These are phyloP conservation scores for Lymantria dispar DNA, from an alignment of 2,888 invertebrate genomes.

Conservation along the genomic window DNA sequence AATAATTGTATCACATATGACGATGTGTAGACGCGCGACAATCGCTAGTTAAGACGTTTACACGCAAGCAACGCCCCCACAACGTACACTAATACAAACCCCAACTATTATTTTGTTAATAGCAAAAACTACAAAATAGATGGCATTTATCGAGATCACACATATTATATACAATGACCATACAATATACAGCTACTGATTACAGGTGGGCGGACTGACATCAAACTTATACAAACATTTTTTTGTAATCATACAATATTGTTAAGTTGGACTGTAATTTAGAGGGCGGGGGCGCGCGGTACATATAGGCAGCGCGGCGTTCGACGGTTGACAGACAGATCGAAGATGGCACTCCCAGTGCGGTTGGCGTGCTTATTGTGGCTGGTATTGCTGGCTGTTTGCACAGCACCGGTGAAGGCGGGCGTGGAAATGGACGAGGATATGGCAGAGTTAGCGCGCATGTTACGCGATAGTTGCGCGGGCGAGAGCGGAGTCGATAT, in stretches of 20 bases:
- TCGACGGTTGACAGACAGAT: not conserved
- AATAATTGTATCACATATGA: too few species aligned
- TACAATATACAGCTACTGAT: not conserved
- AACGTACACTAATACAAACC: too few species aligned
- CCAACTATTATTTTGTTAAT: too few species aligned
- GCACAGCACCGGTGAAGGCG: constrained; percentile 12
- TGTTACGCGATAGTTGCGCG: constrained; percentile 63
- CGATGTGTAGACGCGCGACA: too few species aligned
- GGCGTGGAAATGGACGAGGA: constrained; percentile 53
- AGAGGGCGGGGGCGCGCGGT: not conserved
- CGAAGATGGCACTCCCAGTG: not conserved
- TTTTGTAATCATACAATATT: not conserved
- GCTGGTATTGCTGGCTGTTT: constrained; percentile 5
- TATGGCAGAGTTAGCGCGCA: constrained; percentile 64
- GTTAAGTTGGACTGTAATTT: too few species aligned
- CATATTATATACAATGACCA: not conserved
- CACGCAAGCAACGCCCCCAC: too few species aligned
- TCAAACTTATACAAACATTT: not conserved
- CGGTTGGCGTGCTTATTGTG: not conserved
- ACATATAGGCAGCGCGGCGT: not conserved
- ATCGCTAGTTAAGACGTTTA: too few species aligned
- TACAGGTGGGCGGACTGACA: not conserved
- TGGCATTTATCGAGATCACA: not conserved
- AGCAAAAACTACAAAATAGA: too few species aligned
- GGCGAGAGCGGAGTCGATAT: constrained; percentile 61